Conservation (phyloP, 2,797 vertebrate genomes). For the Schizopygopsis pylzovi region DNA sequence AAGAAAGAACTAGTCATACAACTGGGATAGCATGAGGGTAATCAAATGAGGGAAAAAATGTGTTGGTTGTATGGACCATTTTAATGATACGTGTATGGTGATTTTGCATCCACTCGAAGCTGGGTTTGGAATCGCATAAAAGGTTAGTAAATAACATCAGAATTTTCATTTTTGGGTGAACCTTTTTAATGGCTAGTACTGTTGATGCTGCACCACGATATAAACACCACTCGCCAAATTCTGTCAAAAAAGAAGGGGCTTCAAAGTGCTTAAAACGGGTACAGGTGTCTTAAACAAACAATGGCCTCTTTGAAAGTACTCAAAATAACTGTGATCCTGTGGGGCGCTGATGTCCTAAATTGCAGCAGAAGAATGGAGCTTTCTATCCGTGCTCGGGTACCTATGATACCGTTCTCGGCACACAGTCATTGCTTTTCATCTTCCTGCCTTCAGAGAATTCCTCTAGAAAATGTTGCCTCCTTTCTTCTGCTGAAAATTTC, state of each 20-base stretch:
- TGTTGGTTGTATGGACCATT: background rate
- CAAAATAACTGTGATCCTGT: slow-evolving; percentile 80
- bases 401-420: slow-evolving; percentile 82
- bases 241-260: slow-evolving; percentile 18
- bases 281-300: slow-evolving; percentile 61
- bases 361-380: slow-evolving; percentile 85
- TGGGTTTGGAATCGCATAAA: background rate
- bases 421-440: slow-evolving; percentile 94
- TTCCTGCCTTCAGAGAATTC: slow-evolving; percentile 88
- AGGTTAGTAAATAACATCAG: background rate
- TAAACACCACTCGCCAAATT: slow-evolving; percentile 20
- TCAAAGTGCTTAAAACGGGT: slow-evolving; percentile 48
- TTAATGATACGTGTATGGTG: background rate
- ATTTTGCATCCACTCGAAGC: background rate
- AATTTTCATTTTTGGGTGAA: background rate
- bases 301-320: slow-evolving; percentile 68
- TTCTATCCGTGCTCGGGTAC: slow-evolving; percentile 81
- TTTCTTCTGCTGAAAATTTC: slow-evolving; percentile 91
- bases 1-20: background rate
- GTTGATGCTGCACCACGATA: background rate
- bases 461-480: slow-evolving; percentile 78
- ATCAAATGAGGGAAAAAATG: background rate
- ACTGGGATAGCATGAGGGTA: background rate
- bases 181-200: background rate
- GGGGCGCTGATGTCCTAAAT: slow-evolving; percentile 83